These are phyloP conservation scores for Isurus oxyrinchus DNA, from an alignment of 2,113 vertebrate genomes.

Conservation along the genomic window DNA sequence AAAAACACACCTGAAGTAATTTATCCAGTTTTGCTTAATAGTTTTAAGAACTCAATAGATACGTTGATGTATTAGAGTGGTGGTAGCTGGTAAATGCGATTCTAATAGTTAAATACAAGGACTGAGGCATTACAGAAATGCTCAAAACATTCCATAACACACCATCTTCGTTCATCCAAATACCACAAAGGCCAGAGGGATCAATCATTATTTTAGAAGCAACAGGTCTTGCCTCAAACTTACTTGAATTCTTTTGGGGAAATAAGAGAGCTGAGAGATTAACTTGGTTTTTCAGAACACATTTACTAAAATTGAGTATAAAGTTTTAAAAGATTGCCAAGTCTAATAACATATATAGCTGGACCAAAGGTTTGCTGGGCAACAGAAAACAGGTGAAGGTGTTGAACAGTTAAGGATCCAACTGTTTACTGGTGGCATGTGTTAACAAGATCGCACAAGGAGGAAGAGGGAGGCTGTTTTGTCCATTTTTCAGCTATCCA, in stretches of 20 bases:
- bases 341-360: too few relatives aligned
- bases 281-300: background rate
- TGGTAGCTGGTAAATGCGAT: background rate
- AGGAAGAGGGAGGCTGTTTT: background rate
- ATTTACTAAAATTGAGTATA: background rate
- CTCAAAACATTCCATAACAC: background rate
- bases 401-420: background rate
- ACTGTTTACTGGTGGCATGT: background rate
- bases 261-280: background rate
- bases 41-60: background rate
- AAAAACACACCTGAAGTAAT: background rate
- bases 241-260: background rate
- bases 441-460: background rate
- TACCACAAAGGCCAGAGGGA: background rate
- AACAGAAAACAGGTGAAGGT: background rate
- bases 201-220: background rate
- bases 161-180: background rate
- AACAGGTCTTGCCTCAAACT: background rate
- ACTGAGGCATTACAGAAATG: background rate
- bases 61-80: background rate
- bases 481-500: background rate
- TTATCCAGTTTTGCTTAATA: background rate
- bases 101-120: background rate
- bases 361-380: background rate
- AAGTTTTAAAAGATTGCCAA: background rate